Evolutionary conservation across 2,888 invertebrate species (phyloP).

Genomic region (Drosophila demipolita): DNA sequence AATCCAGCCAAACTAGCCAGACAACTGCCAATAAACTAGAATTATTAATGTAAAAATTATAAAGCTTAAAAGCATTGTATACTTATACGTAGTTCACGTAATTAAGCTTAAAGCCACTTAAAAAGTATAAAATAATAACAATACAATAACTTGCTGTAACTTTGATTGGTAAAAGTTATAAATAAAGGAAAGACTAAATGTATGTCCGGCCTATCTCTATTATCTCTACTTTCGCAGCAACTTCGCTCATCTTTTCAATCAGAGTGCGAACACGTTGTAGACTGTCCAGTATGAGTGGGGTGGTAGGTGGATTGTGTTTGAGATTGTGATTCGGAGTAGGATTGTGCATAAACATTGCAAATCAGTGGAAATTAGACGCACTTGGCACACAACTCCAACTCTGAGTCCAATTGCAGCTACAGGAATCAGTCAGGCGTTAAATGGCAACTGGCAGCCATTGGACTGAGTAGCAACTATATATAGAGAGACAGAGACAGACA

Average conservation of each 20-base stretch:
- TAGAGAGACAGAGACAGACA: not conserved
- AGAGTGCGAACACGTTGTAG: not conserved
- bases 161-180: not conserved
- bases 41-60: not conserved
- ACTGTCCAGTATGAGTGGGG: not conserved
- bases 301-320: not conserved
- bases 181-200: not conserved
- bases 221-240: not conserved
- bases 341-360: conserved; percentile 15
- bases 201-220: conserved; percentile 7
- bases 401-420: conserved; percentile 45
- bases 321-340: too few species aligned
- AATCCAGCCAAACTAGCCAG: not conserved
- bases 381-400: conserved; percentile 28
- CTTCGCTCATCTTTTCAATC: not conserved
- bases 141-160: not conserved
- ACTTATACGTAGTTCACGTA: not conserved
- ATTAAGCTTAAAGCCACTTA: not conserved
- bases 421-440: conserved; percentile 69
- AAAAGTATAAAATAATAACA: not conserved
- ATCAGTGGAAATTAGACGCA: conserved; percentile 53
- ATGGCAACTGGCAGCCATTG: conserved; percentile 67
- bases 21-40: not conserved
- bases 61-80: not conserved
- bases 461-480: conserved; percentile 26